Evolutionary conservation across 2,113 vertebrate species (phyloP).

Genomic region (Cyprinodon tularosa): DNA sequence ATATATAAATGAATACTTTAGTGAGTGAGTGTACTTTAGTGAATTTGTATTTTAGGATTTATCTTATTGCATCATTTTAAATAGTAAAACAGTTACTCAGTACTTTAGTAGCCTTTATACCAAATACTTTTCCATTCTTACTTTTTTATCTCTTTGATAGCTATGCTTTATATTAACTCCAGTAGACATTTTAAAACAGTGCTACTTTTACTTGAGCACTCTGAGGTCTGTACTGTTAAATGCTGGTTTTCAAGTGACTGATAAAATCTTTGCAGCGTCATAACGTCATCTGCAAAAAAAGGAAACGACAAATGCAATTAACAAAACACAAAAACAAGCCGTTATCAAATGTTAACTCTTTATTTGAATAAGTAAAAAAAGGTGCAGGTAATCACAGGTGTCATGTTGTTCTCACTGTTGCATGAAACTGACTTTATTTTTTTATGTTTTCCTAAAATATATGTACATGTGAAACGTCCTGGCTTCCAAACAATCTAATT

Average conservation of each 20-base stretch:
- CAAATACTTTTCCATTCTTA: no score
- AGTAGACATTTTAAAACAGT: no score
- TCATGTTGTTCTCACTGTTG: slow-evolving; percentile 71
- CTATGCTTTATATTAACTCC: no score
- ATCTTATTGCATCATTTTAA: no score
- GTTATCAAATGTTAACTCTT: slow-evolving; percentile 85
- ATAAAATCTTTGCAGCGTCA: background rate
- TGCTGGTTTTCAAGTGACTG: background rate
- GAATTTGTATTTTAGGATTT: no score
- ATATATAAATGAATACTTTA: no score
- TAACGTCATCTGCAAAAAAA: background rate
- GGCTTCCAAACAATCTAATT: slow-evolving; percentile 68
- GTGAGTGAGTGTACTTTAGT: no score
- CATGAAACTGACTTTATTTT: slow-evolving; percentile 69
- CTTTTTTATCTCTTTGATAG: no score
- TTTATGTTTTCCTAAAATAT: slow-evolving; percentile 73
- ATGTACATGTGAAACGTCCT: slow-evolving; percentile 80
- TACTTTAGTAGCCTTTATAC: no score
- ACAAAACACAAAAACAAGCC: slow-evolving; percentile 50
- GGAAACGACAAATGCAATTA: background rate
- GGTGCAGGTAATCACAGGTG: slow-evolving; percentile 81
- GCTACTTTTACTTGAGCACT: no score
- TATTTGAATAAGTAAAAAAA: slow-evolving; percentile 87
- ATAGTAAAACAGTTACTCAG: no score
- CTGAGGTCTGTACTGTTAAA: background rate